A percentile compares a stretch with the other conserved stretches of the same genome.
Conservation (phyloP, 1,140 invertebrate genomes). For the Melitaea cinxia region DNA sequence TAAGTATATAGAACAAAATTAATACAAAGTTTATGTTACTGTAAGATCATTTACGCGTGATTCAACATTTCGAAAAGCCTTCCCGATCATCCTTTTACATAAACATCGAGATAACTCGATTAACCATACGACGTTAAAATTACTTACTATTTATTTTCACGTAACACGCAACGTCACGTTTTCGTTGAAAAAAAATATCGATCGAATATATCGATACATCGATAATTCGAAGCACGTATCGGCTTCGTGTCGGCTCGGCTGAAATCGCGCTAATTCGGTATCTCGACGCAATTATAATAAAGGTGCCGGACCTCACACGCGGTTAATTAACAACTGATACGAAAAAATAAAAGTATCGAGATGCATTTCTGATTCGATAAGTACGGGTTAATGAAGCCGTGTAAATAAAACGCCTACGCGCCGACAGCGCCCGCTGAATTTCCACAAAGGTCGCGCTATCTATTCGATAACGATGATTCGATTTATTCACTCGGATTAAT, state of each 20-base stretch:
- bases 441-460: constrained; percentile 4
- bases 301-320: constrained; percentile 47
- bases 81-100: too few relatives aligned
- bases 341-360: constrained; percentile 24
- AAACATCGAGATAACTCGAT: background rate
- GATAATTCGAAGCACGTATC: constrained; percentile 3
- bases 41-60: too few relatives aligned
- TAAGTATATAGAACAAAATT: too few relatives aligned
- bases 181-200: background rate
- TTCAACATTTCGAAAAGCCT: too few relatives aligned
- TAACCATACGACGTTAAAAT: constrained; percentile 5
- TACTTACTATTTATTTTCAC: constrained; percentile 5
- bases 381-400: constrained; percentile 53
- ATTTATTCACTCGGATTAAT: constrained; percentile 4
- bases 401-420: constrained; percentile 56
- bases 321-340: constrained; percentile 45
- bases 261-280: constrained; percentile 34
- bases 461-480: background rate
- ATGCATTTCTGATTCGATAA: constrained; percentile 7
- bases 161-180: constrained; percentile 6
- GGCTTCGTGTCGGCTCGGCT: constrained; percentile 2
- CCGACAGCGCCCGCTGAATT: constrained; percentile 16
- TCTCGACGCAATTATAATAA: constrained; percentile 35
- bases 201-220: background rate
- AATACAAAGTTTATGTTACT: too few relatives aligned